Evolutionary conservation across 2,113 vertebrate species (phyloP).

Genomic region (Dromiciops gliroides): DNA sequence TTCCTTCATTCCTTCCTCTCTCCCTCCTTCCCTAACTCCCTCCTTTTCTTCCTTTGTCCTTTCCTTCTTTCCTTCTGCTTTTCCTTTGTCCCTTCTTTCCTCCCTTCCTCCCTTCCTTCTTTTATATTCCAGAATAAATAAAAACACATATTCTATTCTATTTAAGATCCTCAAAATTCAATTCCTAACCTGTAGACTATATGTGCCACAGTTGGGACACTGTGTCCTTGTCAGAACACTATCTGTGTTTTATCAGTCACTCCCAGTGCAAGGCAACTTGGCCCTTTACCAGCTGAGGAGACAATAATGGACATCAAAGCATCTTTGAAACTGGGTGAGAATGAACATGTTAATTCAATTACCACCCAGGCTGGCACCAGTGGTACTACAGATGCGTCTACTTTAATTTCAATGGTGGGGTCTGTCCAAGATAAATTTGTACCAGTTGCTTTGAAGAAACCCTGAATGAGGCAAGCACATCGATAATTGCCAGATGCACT

Average conservation of each 20-base stretch:
- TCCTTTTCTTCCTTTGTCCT: neutral
- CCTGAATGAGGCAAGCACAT: constrained; percentile 56
- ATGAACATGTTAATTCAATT: constrained; percentile 63
- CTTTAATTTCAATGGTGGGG: constrained; percentile 60
- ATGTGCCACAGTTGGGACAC: neutral
- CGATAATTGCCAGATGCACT: constrained; percentile 69
- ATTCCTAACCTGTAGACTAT: neutral
- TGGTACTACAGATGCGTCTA: constrained; percentile 51
- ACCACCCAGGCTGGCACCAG: constrained; percentile 53
- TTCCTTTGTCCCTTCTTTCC: neutral
- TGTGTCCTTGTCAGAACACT: neutral
- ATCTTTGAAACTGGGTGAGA: constrained; percentile 54
- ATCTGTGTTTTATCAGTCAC: constrained; percentile 46
- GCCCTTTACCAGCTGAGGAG: constrained; percentile 38
- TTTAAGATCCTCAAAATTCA: neutral
- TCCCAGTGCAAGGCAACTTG: constrained; percentile 25
- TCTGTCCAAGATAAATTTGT: constrained; percentile 59
- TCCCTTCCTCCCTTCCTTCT: neutral
- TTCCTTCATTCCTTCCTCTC: too few relatives aligned
- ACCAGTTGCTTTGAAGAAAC: constrained; percentile 63
- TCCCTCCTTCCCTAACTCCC: too few relatives aligned
- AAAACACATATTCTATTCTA: neutral
- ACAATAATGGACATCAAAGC: constrained; percentile 43
- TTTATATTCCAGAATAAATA: neutral
- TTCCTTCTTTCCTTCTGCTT: neutral